Evolutionary conservation across 2,888 invertebrate genomes (phyloP), one percentile per base, ranked within the genome.

Genomic region (Laothoe populi): DNA sequence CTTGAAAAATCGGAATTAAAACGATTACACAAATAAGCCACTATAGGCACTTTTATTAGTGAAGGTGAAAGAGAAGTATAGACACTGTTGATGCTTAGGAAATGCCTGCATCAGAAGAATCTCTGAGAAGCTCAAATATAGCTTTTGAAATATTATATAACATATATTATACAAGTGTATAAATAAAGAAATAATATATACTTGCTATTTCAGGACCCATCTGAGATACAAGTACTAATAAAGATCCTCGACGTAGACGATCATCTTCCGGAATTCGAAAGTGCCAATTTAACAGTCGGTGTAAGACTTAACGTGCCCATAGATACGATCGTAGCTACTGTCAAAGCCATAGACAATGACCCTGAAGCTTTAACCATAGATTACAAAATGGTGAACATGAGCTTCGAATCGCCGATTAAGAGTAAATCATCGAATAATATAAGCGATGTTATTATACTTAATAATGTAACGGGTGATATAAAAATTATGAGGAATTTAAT

Each of bases 291-390:
- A 65, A 96, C 96, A 0, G 87, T 96, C 5, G 96, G 96, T 0
- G 96, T 97, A 0, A 93, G 96, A 46, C 89, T 96, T 0, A 96
- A 96, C 77, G 95, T 96, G 0, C 96, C 96, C 0, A 93, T 96
- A 26, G 96, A 96, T 66, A 96, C 96, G 0, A 91, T 95, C 16
- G 93, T 97, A 35, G 94, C 95, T 0, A 95, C 94, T 0, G 81
- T 96, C 2, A 94, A 94, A 69, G 96, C 96, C 0, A 86, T 79
- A 2, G 97, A 97, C 75, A 89, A 90, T 0, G 97, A 97, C 73
- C 94, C 95, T 0, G 95, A 95, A 60, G 95, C 96, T 0, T 77
- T 92, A 1, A 94, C 95, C 0, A 94, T 96, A 10, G 81, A 89
- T n/a, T 95, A 96, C 65, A 89, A 87, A 38, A 94, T 96, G 8